A percentile compares a stretch with the other conserved stretches of the same genome.
These are phyloP conservation scores for Psylliodes chrysocephalus DNA, from an alignment of 2,888 invertebrate species.

Conservation along the genomic window DNA sequence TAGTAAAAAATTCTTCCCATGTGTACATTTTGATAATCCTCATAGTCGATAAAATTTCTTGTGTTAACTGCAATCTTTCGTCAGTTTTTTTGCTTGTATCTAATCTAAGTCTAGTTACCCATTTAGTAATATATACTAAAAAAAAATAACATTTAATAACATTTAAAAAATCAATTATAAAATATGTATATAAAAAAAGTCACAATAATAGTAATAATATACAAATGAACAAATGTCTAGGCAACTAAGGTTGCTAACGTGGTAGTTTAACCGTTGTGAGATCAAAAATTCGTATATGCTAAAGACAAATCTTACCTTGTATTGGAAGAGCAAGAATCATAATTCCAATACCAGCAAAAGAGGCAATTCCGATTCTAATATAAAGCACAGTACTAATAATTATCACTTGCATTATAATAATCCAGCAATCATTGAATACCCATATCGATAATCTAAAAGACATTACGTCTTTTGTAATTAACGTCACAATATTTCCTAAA, in stretches of 20 bases:
- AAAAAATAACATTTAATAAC: conserved; percentile 23
- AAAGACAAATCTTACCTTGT: conserved; percentile 63
- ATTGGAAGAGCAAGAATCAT: conserved; percentile 63
- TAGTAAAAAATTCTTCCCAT: conserved; percentile 52
- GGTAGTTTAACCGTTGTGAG: too few species aligned
- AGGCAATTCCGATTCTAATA: conserved; percentile 65
- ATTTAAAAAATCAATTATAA: too few species aligned
- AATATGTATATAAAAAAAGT: too few species aligned
- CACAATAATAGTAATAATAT: too few species aligned
- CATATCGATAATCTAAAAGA: conserved; percentile 88
- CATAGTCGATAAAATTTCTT: conserved; percentile 53
- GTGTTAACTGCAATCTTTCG: conserved; percentile 50
- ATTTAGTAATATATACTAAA: conserved; percentile 50
- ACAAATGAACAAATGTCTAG: too few species aligned
- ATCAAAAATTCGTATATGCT: too few species aligned
- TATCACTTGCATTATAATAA: conserved; percentile 85
- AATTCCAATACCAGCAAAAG: conserved; percentile 68
- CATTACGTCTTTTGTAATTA: conserved; percentile 92
- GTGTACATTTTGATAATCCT: conserved; percentile 56
- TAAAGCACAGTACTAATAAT: conserved; percentile 84
- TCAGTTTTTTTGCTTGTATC: conserved; percentile 57
- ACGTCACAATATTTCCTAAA: conserved; percentile 79
- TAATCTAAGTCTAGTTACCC: conserved; percentile 44
- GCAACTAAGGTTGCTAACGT: too few species aligned
- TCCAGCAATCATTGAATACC: conserved; percentile 91